These are phyloP conservation scores for Lepidocyrtoides sp. DNA, from an alignment of 2,888 invertebrate species.

Conservation along the genomic window DNA sequence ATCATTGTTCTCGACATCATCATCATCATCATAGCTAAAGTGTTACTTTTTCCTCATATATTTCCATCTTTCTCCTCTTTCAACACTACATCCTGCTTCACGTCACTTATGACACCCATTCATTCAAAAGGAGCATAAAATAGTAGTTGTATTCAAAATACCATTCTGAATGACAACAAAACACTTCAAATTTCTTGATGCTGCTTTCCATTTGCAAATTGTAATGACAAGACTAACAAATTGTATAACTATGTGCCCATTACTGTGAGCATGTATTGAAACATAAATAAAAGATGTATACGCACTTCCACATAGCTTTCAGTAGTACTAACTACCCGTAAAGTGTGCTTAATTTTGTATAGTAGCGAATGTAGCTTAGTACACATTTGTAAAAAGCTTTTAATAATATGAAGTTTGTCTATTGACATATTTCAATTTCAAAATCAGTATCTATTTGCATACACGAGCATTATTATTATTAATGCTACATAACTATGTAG, in stretches of 20 bases:
- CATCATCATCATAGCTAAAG: conserved; percentile 53
- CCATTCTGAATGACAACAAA: not conserved
- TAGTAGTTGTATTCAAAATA: not conserved
- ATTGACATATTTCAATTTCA: not conserved
- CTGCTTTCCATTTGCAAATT: too few species aligned
- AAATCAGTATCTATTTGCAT: not conserved
- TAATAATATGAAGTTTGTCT: too few species aligned
- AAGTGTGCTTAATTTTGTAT: not conserved
- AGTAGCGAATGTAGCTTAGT: not conserved
- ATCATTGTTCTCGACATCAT: conserved; percentile 28
- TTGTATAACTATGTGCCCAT: too few species aligned
- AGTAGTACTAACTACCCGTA: not conserved
- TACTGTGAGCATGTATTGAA: too few species aligned
- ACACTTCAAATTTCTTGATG: too few species aligned
- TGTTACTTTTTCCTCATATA: conserved; percentile 59
- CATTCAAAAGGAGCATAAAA: not conserved
- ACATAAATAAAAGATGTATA: too few species aligned
- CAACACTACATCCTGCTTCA: not conserved
- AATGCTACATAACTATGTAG: not conserved
- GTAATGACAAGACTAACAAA: too few species aligned
- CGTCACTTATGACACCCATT: not conserved
- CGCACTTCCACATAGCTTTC: not conserved
- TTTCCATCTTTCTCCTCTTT: not conserved
- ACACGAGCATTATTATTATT: not conserved
- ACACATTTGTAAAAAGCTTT: too few species aligned